Evolutionary conservation across 2,113 vertebrate genomes (phyloP).

Genomic region (Ptilorrhoa leucosticta): DNA sequence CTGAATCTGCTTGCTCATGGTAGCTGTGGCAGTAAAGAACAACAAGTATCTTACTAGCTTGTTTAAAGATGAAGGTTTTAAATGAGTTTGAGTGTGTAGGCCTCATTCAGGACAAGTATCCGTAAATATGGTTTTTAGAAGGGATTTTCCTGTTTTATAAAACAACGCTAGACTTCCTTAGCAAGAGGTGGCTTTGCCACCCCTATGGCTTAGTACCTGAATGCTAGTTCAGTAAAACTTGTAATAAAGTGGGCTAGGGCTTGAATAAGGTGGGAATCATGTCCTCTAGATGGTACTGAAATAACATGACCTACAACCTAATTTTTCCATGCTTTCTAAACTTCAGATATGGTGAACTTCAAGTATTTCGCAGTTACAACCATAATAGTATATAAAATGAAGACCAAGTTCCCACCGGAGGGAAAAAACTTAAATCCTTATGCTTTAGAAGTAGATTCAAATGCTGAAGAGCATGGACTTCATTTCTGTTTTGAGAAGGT

Average conservation of each 20-base stretch:
- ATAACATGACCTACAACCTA: neutral
- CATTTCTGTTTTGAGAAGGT: neutral
- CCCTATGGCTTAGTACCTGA: neutral
- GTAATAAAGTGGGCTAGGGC: neutral
- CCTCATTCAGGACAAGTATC: neutral
- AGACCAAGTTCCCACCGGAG: neutral
- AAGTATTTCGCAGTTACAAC: neutral
- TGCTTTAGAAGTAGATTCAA: neutral
- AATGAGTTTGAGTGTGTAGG: neutral
- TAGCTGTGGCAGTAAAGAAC: neutral
- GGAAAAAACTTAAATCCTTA: neutral
- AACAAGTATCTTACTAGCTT: neutral
- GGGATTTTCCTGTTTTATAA: neutral
- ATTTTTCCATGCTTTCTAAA: neutral
- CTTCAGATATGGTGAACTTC: neutral
- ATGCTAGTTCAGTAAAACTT: neutral
- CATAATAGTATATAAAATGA: accelerated
- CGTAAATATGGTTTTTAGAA: neutral
- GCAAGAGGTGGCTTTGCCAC: neutral
- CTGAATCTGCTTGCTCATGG: neutral
- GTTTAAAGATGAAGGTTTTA: neutral
- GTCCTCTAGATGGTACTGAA: neutral
- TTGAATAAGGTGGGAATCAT: neutral
- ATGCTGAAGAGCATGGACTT: neutral
- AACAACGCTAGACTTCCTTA: neutral